These are phyloP conservation scores for Falco biarmicus DNA, from an alignment of 2,797 vertebrate species.

Conservation along the genomic window DNA sequence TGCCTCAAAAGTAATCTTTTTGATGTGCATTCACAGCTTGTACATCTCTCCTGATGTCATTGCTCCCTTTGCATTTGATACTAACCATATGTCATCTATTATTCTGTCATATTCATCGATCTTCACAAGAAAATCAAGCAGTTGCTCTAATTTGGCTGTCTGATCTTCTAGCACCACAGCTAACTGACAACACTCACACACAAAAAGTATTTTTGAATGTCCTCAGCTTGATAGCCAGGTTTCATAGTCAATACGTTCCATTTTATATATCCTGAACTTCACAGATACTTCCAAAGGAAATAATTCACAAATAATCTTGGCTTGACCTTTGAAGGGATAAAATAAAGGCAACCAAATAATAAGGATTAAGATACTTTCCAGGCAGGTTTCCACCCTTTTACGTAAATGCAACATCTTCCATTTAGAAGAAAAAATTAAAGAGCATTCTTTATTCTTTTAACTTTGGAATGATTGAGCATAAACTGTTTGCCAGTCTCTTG, in stretches of 20 bases:
- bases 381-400: constrained; percentile 27
- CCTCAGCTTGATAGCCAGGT: constrained; percentile 10
- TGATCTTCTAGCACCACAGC: constrained; percentile 32
- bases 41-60: constrained; percentile 17
- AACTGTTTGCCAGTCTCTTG: neutral
- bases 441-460: neutral
- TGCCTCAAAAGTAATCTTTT: neutral
- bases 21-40: neutral
- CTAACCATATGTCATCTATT: constrained; percentile 42
- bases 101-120: constrained; percentile 71
- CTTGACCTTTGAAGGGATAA: constrained; percentile 37
- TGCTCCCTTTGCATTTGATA: constrained; percentile 47
- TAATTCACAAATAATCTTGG: constrained; percentile 50
- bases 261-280: constrained; percentile 55
- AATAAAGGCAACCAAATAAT: constrained; percentile 46
- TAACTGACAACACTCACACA: constrained; percentile 43
- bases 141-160: constrained; percentile 57
- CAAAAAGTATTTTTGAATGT: constrained; percentile 3
- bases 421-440: constrained; percentile 23
- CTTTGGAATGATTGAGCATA: neutral
- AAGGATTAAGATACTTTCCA: constrained; percentile 35
- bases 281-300: constrained; percentile 38
- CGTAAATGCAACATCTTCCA: neutral
- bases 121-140: constrained; percentile 62
- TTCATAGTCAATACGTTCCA: constrained; percentile 44